A percentile compares a stretch with the other conserved stretches of the same genome.
These are phyloP conservation scores for Nesidiocoris tenuis DNA, from an alignment of 2,888 invertebrate genomes.

Conservation along the genomic window DNA sequence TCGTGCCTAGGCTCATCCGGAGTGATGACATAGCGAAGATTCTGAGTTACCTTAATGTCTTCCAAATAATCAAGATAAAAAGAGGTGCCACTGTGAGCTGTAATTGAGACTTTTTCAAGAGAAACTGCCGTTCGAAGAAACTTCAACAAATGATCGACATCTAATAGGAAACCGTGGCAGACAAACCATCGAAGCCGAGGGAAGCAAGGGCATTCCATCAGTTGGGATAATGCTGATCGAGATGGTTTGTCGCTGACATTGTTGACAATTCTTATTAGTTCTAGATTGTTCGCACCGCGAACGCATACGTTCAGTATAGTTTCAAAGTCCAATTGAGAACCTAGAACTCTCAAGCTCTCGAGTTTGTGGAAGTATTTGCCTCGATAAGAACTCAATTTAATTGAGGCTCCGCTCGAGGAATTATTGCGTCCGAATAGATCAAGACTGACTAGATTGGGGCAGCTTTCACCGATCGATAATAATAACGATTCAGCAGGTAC, in stretches of 20 bases:
- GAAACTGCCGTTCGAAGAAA: conserved; percentile 2
- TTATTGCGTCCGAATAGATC: conserved; percentile 12
- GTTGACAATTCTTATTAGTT: conserved; percentile 8
- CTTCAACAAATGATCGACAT: conserved; percentile 3
- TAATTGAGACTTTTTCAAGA: conserved; percentile 11
- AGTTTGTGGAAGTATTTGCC: conserved; percentile 27
- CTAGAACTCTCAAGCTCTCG: conserved; percentile 17
- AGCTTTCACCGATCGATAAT: conserved; percentile 7
- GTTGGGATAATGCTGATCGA: not conserved
- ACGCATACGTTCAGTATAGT: not conserved
- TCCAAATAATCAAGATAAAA: not conserved
- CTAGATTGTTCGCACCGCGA: not conserved
- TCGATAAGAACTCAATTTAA: not conserved
- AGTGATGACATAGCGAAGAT: not conserved
- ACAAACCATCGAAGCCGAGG: not conserved
- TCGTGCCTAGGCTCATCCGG: not conserved
- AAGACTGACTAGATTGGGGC: conserved; percentile 19
- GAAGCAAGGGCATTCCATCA: conserved; percentile 13
- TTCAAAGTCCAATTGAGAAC: not conserved
- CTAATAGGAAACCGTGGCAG: conserved; percentile 20
- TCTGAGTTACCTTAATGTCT: not conserved
- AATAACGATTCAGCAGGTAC: not conserved
- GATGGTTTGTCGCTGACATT: not conserved
- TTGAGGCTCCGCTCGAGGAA: not conserved
- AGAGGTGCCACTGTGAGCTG: not conserved